A percentile compares a stretch with the other conserved stretches of the same genome.
Conservation (phyloP, 2,113 vertebrate genomes). For the Laticauda laticaudata region DNA sequence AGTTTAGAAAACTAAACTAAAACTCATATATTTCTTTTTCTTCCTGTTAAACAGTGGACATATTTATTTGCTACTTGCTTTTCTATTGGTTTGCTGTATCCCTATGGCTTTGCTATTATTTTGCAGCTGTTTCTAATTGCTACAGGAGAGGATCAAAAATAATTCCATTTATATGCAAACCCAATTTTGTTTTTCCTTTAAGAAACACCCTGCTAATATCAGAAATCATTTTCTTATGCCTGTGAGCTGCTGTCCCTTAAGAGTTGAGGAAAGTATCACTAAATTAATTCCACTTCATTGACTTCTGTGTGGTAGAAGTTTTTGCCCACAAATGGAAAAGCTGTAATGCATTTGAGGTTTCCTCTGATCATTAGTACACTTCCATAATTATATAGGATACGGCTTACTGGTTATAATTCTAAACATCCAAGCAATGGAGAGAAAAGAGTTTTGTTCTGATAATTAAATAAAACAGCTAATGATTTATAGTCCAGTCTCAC, state of each 20-base stretch:
- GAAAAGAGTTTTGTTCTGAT: neutral
- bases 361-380: neutral
- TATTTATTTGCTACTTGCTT: slow-evolving; percentile 21
- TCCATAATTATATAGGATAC: neutral
- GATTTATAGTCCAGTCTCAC: neutral
- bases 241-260: neutral
- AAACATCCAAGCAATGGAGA: neutral
- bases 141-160: slow-evolving; percentile 25
- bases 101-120: slow-evolving; percentile 5
- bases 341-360: neutral
- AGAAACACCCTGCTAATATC: slow-evolving; percentile 9
- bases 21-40: neutral
- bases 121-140: slow-evolving; percentile 23
- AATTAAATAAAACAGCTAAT: neutral
- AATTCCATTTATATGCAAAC: slow-evolving; percentile 11
- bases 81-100: slow-evolving; percentile 1
- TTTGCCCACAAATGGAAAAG: slow-evolving; percentile 2
- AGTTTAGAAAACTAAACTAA: neutral
- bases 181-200: slow-evolving; percentile 4
- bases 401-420: slow-evolving; percentile 12
- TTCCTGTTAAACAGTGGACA: neutral
- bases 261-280: neutral
- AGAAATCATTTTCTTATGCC: slow-evolving; percentile 1
- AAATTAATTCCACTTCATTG: neutral
- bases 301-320: neutral